phyloP scores from a whole-genome alignment of 2,113 vertebrate species.

The Petrocephalus zakoni region DNA sequence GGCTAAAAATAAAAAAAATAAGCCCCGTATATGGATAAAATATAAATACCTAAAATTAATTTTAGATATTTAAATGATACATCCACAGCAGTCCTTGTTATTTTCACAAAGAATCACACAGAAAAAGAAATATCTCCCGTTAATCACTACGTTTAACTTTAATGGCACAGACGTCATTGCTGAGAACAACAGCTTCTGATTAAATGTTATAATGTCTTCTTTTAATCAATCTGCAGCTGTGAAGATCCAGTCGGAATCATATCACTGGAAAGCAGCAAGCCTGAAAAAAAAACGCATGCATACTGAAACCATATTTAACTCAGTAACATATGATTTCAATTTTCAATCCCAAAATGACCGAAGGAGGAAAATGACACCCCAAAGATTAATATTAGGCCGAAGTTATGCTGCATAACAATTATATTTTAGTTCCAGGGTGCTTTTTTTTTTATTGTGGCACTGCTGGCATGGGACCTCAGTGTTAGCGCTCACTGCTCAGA shows the following conservation, averaged over 20 bases:
- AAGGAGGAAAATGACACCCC: not conserved
- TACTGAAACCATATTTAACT: not conserved
- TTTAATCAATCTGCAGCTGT: not conserved
- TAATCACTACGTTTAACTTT: not conserved
- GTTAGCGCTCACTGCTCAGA: not conserved
- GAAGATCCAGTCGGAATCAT: not conserved
- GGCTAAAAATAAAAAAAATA: not conserved
- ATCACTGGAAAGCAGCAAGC: not conserved
- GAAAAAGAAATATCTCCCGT: not conserved
- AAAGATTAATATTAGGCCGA: not conserved
- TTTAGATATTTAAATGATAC: not conserved
- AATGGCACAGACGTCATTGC: not conserved
- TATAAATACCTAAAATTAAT: not conserved
- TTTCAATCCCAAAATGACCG: slow-evolving; percentile 1
- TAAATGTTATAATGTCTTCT: not conserved
- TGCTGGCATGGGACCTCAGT: not conserved
- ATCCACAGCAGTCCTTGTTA: not conserved
- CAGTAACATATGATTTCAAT: not conserved
- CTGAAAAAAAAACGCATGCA: not conserved
- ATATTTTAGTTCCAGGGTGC: not conserved
- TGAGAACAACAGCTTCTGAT: not conserved
- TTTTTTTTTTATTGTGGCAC: not conserved
- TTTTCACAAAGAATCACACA: not conserved
- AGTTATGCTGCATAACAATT: not conserved
- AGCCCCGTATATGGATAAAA: not conserved